phyloP scores from a whole-genome alignment of 1,140 invertebrate species.

The Zaprionus vittiger region DNA sequence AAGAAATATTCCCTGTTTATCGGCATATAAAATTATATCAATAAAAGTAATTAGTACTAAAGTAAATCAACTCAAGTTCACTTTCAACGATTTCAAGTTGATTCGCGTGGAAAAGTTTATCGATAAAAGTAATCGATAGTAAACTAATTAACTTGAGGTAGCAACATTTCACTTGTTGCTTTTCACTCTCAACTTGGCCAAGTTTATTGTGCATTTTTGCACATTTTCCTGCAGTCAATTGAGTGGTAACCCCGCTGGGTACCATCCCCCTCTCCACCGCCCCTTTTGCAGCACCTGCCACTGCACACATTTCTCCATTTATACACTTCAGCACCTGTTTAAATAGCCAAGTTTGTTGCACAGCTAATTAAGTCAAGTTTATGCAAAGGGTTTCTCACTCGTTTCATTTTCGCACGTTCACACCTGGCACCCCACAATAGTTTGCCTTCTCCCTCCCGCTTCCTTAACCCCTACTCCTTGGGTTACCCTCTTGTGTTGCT shows the following conservation, averaged over 20 bases:
- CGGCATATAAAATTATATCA: too few relatives aligned
- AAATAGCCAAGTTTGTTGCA: slow-evolving; percentile 78
- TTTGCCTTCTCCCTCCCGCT: not conserved
- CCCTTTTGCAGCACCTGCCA: slow-evolving; percentile 12
- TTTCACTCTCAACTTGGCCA: not conserved
- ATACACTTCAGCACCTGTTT: slow-evolving; percentile 66
- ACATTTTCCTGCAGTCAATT: slow-evolving; percentile 3
- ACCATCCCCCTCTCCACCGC: not conserved
- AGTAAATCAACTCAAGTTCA: too few relatives aligned
- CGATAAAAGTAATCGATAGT: not conserved
- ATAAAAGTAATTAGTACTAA: too few relatives aligned
- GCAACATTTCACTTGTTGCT: not conserved
- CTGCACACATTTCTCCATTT: slow-evolving; percentile 21
- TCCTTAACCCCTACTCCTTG: not conserved
- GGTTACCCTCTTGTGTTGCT: not conserved
- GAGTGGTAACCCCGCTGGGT: not conserved
- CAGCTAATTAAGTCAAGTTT: slow-evolving; percentile 82
- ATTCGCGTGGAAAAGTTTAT: not conserved
- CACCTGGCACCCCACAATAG: slow-evolving; percentile 27
- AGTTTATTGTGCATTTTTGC: not conserved
- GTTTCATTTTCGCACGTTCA: slow-evolving; percentile 50
- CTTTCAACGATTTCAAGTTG: too few relatives aligned
- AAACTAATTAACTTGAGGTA: not conserved
- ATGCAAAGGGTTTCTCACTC: slow-evolving; percentile 60
- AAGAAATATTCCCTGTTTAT: too few relatives aligned